These are phyloP conservation scores for Enteromius argenteus DNA, from an alignment of 2,797 vertebrate genomes.

Conservation along the genomic window DNA sequence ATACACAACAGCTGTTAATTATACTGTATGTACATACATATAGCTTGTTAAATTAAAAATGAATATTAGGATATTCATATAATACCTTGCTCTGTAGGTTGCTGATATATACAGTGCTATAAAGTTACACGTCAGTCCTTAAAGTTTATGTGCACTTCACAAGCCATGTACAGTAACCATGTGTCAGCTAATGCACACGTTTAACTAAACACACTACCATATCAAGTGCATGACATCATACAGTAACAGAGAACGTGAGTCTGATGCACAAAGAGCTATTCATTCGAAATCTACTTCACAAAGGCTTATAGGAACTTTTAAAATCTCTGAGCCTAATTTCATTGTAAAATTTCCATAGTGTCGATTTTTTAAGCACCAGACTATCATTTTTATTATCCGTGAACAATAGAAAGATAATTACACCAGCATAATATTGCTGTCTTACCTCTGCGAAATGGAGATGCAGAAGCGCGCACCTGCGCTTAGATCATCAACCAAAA, in stretches of 20 bases:
- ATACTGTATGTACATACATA: neutral
- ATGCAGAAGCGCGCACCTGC: constrained; percentile 15
- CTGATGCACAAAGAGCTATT: neutral
- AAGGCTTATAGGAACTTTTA: neutral
- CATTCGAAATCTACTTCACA: neutral
- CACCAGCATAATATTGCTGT: neutral
- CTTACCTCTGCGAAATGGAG: constrained; percentile 31
- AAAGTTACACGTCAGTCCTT: neutral
- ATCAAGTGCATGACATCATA: constrained; percentile 5
- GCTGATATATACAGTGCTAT: neutral
- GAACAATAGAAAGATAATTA: neutral
- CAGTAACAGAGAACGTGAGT: neutral
- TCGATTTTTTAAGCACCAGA: neutral
- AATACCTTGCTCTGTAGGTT: neutral
- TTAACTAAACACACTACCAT: neutral
- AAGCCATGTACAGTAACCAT: neutral
- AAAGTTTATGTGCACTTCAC: neutral
- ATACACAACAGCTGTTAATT: neutral
- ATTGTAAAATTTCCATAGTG: no score
- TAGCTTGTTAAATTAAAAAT: neutral
- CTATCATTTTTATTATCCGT: neutral
- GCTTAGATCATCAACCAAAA: neutral
- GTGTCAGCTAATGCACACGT: neutral
- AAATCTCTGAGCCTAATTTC: neutral
- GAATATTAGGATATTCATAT: neutral